Conservation (phyloP, 2,888 invertebrate species). For the Philereme vetulata region DNA sequence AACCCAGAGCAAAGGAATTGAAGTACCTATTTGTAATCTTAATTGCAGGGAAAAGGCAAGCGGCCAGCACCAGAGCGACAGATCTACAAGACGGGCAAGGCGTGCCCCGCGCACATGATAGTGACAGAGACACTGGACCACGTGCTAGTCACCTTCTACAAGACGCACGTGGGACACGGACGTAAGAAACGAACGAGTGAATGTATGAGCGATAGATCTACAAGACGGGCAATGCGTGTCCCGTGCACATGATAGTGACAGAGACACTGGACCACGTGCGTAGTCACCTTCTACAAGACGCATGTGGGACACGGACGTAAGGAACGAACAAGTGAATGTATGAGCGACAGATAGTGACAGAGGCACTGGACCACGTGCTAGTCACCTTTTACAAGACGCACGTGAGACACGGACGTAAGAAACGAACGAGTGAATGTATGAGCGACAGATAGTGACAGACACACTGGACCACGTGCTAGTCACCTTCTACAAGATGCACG, state of each 20-base stretch:
- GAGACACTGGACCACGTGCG: too few relatives aligned
- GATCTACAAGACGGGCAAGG: slow-evolving; percentile 78
- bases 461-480: too few relatives aligned
- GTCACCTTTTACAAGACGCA: too few relatives aligned
- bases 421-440: too few relatives aligned
- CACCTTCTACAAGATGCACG: too few relatives aligned
- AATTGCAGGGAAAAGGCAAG: slow-evolving; percentile 70
- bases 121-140: slow-evolving; percentile 73
- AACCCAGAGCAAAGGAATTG: not conserved
- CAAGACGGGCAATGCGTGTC: slow-evolving; percentile 79
- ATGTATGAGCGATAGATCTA: slow-evolving; percentile 75
- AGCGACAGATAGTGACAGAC: too few relatives aligned
- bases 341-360: too few relatives aligned
- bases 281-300: too few relatives aligned
- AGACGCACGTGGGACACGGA: slow-evolving; percentile 76
- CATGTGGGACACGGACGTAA: too few relatives aligned
- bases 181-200: slow-evolving; percentile 50
- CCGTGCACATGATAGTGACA: slow-evolving; percentile 78
- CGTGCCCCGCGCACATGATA: slow-evolving; percentile 78
- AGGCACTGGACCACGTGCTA: too few relatives aligned
- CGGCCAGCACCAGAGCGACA: slow-evolving; percentile 75
- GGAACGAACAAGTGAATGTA: too few relatives aligned
- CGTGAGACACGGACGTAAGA: too few relatives aligned
- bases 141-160: slow-evolving; percentile 74
- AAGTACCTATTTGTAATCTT: not conserved